phyloP scores from a whole-genome alignment of 2,113 vertebrate species.

The Sphaerodactylus townsendi region DNA sequence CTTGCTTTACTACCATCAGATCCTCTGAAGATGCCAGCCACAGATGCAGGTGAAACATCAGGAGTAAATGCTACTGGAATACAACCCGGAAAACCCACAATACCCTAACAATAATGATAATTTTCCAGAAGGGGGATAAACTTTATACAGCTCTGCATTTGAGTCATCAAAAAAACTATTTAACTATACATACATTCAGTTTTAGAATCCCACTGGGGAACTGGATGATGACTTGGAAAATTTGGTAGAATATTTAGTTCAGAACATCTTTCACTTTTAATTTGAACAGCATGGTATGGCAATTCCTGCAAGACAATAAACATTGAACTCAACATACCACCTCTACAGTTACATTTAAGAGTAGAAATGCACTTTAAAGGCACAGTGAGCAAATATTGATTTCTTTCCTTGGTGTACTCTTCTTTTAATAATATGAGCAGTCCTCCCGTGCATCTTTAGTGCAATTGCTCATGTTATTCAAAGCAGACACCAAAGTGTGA shows the following conservation, averaged over 20 bases:
- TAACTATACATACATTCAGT: too few species aligned
- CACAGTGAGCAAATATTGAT: neutral
- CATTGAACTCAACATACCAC: neutral
- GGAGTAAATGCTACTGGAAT: too few species aligned
- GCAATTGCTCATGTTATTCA: constrained; percentile 11
- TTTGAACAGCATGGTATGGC: neutral
- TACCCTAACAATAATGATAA: neutral
- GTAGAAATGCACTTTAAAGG: constrained; percentile 22
- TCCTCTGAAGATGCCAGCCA: too few species aligned
- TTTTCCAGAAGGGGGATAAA: neutral
- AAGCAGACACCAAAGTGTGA: neutral
- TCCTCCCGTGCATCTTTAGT: neutral
- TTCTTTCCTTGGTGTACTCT: constrained; percentile 8
- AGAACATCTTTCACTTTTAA: neutral
- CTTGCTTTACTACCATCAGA: too few species aligned
- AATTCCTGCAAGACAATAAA: neutral
- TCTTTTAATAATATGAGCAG: neutral
- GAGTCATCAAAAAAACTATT: neutral
- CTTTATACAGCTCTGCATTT: neutral
- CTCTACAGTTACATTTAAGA: constrained; percentile 20
- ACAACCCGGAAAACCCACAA: too few species aligned
- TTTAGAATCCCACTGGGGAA: neutral
- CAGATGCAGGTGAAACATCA: too few species aligned
- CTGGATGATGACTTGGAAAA: neutral
- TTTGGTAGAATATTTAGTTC: neutral